Conservation (phyloP, 1,140 invertebrate genomes). For the Augochlora pura region DNA sequence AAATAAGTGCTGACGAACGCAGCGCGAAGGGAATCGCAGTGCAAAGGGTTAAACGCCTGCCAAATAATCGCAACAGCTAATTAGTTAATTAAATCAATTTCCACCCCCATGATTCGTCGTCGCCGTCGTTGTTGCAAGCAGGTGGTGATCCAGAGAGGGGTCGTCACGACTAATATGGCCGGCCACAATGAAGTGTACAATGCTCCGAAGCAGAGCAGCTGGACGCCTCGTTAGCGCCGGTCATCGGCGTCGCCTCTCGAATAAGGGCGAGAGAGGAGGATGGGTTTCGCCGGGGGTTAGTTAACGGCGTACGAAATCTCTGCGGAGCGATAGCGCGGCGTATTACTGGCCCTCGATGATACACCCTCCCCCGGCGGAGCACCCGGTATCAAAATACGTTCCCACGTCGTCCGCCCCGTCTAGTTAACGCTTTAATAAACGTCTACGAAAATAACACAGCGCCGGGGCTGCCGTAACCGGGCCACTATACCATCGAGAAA, state of each 20-base stretch:
- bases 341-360: neutral
- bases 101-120: neutral
- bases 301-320: slow-evolving; percentile 6
- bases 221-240: neutral
- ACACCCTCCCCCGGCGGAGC: neutral
- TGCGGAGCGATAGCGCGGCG: neutral
- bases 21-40: too few relatives aligned
- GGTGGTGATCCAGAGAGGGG: neutral
- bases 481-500: too few relatives aligned
- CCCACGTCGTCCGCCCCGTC: neutral
- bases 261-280: neutral
- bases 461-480: too few relatives aligned
- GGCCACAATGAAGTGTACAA: neutral
- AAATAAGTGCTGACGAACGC: too few relatives aligned
- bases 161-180: neutral
- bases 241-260: neutral
- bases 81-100: neutral
- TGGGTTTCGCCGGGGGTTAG: neutral
- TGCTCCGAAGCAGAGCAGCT: neutral
- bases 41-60: too few relatives aligned
- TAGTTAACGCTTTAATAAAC: neutral
- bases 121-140: neutral
- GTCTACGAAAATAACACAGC: neutral
- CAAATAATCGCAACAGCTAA: too few relatives aligned
- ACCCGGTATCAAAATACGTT: neutral